These are phyloP conservation scores for Cottoperca gobio DNA, from an alignment of 2,797 vertebrate genomes.

Conservation along the genomic window DNA sequence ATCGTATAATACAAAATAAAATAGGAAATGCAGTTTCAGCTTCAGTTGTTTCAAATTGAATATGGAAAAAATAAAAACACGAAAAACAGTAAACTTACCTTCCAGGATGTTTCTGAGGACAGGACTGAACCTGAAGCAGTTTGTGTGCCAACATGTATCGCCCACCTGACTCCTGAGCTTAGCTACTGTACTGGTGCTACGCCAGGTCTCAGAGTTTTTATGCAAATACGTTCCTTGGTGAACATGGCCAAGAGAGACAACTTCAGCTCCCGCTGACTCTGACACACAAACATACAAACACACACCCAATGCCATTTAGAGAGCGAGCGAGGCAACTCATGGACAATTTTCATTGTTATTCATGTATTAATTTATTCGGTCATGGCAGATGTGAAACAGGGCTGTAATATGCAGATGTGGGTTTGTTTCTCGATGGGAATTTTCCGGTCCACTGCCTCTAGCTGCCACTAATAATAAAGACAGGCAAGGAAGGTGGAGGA, in stretches of 20 bases:
- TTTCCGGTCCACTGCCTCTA: slow-evolving; percentile 83
- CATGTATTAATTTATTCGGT: slow-evolving; percentile 88
- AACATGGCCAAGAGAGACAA: slow-evolving; percentile 36
- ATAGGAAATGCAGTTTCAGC: background rate
- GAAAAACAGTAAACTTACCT: background rate
- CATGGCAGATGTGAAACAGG: slow-evolving; percentile 77
- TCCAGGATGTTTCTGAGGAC: background rate
- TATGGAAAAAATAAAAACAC: background rate
- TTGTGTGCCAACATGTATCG: background rate
- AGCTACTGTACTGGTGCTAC: slow-evolving; percentile 5
- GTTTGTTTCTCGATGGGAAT: slow-evolving; percentile 85
- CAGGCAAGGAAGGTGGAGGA: slow-evolving; percentile 64
- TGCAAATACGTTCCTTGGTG: slow-evolving; percentile 54
- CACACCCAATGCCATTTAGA: slow-evolving; percentile 68
- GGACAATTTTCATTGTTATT: slow-evolving; percentile 85
- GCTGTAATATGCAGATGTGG: slow-evolving; percentile 86
- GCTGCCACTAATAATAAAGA: slow-evolving; percentile 86
- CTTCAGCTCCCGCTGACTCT: slow-evolving; percentile 25
- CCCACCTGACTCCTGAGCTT: slow-evolving; percentile 20
- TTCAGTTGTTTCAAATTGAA: background rate
- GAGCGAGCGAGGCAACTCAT: slow-evolving; percentile 66
- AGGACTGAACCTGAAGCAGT: background rate
- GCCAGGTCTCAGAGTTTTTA: slow-evolving; percentile 46
- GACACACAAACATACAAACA: slow-evolving; percentile 18
- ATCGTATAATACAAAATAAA: background rate